Evolutionary conservation across 2,113 vertebrate species (phyloP).

Genomic region (Raja brachyura): DNA sequence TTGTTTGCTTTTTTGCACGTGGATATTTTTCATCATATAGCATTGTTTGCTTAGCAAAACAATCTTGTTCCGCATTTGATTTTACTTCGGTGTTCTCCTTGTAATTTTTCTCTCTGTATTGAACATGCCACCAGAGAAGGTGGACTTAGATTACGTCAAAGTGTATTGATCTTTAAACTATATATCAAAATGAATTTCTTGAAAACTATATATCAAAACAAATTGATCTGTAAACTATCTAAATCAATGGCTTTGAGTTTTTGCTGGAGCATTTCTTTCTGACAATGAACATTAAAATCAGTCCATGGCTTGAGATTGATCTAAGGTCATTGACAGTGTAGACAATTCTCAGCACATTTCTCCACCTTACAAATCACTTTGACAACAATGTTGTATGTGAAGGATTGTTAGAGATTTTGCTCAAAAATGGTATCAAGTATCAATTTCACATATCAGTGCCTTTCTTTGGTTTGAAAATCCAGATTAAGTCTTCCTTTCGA

Average conservation of each 20-base stretch:
- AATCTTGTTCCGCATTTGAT: background rate
- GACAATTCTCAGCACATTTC: background rate
- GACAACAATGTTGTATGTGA: background rate
- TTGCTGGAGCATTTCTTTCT: background rate
- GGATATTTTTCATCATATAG: too few species aligned
- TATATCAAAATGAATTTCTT: too few species aligned
- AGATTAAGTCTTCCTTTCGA: background rate
- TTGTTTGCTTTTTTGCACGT: too few species aligned
- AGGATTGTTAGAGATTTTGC: background rate
- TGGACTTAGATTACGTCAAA: background rate
- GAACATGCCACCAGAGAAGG: too few species aligned
- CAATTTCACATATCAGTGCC: background rate
- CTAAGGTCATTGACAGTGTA: background rate
- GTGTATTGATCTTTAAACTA: background rate
- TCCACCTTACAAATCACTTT: background rate
- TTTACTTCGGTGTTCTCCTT: background rate
- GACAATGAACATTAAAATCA: slow-evolving; percentile 18
- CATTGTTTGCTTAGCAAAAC: background rate
- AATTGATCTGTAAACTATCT: background rate
- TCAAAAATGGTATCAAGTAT: background rate
- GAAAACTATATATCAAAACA: background rate
- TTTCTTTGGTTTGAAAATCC: background rate
- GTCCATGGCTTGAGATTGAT: background rate
- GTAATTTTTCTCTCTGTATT: background rate
- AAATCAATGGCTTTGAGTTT: background rate